Conservation (phyloP, 2,113 vertebrate species). For the Electrona antarctica region DNA sequence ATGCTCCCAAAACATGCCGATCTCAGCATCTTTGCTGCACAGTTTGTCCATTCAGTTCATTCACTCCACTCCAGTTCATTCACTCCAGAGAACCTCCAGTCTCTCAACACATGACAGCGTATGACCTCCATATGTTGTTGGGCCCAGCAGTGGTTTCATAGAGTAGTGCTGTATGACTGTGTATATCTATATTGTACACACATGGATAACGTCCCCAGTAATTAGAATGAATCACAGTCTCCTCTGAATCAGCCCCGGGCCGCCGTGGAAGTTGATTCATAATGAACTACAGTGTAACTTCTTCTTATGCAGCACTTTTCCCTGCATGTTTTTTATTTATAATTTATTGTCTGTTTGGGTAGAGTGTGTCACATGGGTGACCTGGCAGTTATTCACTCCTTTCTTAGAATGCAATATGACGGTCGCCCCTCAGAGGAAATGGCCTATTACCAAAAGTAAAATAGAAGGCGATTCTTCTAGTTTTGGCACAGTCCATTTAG, state of each 20-base stretch:
- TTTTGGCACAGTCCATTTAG: background rate
- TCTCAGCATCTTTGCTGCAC: constrained; percentile 15
- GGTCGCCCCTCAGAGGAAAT: constrained; percentile 45
- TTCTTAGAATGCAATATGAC: constrained; percentile 60
- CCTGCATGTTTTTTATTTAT: constrained; percentile 21
- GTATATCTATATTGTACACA: background rate
- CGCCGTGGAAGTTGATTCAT: constrained; percentile 73
- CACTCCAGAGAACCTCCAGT: constrained; percentile 27
- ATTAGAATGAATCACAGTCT: constrained; percentile 64
- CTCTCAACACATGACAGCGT: constrained; percentile 32
- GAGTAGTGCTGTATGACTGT: constrained; percentile 25
- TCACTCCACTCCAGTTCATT: constrained; percentile 37
- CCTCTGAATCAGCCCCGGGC: constrained; percentile 47
- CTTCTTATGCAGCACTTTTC: constrained; percentile 17
- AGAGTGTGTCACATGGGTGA: constrained; percentile 57
- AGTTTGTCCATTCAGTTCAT: constrained; percentile 7
- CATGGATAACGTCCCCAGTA: constrained; percentile 57
- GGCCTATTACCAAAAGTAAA: constrained; percentile 24
- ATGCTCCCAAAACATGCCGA: constrained; percentile 34
- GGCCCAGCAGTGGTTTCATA: constrained; percentile 28
- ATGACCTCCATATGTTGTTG: constrained; percentile 50
- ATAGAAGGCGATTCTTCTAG: constrained; percentile 3
- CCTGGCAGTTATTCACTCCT: constrained; percentile 65
- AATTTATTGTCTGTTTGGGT: constrained; percentile 42
- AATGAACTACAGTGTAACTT: too few species aligned